phyloP scores from a whole-genome alignment of 2,888 invertebrate species.

The Teleogryllus oceanicus region DNA sequence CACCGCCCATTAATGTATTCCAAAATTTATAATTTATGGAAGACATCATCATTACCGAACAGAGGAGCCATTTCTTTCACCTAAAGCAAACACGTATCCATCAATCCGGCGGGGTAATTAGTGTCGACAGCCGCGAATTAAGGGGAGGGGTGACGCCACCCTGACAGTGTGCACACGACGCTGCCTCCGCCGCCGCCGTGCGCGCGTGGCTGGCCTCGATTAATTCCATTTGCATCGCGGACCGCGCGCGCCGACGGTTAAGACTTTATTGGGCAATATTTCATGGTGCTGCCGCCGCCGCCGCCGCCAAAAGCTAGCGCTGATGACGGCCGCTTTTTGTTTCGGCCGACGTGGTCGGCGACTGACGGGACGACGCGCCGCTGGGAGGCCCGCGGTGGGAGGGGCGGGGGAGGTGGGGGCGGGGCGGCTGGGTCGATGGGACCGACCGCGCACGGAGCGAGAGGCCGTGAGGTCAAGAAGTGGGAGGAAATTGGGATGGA shows the following conservation, averaged over 20 bases:
- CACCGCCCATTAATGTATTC: not conserved
- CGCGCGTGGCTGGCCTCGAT: not conserved
- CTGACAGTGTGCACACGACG: not conserved
- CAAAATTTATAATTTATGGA: conserved; percentile 5
- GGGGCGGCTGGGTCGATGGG: not conserved
- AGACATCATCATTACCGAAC: not conserved
- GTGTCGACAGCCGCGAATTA: not conserved
- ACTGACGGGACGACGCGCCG: not conserved
- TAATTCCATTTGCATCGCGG: conserved; percentile 18
- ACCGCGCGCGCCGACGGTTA: conserved; percentile 10
- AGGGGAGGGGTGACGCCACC: conserved; percentile 18
- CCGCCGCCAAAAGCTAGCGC: not conserved
- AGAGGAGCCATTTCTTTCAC: conserved; percentile 11
- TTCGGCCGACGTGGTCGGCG: not conserved
- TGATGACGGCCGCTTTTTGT: conserved; percentile 5
- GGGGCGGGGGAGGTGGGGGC: not conserved
- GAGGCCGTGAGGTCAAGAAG: not conserved
- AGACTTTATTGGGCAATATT: conserved; percentile 18
- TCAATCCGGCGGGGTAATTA: not conserved
- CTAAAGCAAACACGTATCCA: conserved; percentile 18
- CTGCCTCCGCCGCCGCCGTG: not conserved
- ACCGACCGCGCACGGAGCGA: not conserved
- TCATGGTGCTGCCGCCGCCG: not conserved
- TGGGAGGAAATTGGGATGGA: conserved; percentile 12
- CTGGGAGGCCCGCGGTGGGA: not conserved